Conservation (phyloP, 2,797 vertebrate species). For the Dromococcyx pavoninus region DNA sequence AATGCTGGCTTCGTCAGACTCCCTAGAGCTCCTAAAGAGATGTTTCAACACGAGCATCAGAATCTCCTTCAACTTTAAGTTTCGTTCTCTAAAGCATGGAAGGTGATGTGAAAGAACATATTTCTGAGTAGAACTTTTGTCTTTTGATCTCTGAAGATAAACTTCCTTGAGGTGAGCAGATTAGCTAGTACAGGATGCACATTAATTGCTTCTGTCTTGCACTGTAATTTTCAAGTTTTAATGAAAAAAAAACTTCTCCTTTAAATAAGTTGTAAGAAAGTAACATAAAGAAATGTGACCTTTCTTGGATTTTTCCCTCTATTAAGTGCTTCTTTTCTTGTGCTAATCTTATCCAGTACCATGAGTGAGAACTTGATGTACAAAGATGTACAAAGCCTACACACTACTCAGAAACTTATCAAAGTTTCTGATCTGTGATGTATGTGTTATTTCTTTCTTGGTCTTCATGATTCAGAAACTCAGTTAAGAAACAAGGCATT, state of each 20-base stretch:
- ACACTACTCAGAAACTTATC: slow-evolving; percentile 64
- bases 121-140: not conserved
- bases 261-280: not conserved
- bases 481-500: slow-evolving; percentile 16
- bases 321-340: not conserved
- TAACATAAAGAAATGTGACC: not conserved
- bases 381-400: slow-evolving; percentile 36
- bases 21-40: not conserved
- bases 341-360: not conserved
- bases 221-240: not conserved
- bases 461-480: slow-evolving; percentile 41
- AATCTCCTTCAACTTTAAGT: not conserved
- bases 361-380: slow-evolving; percentile 5
- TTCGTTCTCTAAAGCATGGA: not conserved
- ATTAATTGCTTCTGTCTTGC: not conserved
- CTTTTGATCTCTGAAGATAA: slow-evolving; percentile 28
- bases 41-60: not conserved
- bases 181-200: not conserved
- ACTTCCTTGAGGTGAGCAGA: slow-evolving; percentile 22
- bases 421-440: slow-evolving; percentile 58
- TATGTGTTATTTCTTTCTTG: slow-evolving; percentile 5
- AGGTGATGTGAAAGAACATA: not conserved
- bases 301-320: slow-evolving; percentile 27
- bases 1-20: not conserved
- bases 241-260: not conserved